Conservation (phyloP, 1,140 invertebrate genomes). For the Tribolium castaneum region DNA sequence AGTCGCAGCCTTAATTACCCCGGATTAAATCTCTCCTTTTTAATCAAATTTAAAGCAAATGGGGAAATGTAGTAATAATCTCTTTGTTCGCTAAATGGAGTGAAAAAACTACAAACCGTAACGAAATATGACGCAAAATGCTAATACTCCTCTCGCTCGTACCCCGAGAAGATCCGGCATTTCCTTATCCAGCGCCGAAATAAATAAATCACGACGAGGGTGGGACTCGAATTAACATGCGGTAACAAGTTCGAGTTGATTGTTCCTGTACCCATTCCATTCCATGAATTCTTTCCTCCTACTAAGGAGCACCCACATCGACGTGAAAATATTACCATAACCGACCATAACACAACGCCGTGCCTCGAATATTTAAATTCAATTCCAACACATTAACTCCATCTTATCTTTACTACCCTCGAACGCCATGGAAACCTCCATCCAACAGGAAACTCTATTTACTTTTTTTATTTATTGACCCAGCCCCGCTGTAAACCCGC, state of each 20-base stretch:
- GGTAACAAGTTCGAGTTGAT: slow-evolving; percentile 9
- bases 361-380: slow-evolving; percentile 25
- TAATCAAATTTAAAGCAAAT: slow-evolving; percentile 29
- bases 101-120: slow-evolving; percentile 28
- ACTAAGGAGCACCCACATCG: slow-evolving; percentile 26
- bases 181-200: neutral
- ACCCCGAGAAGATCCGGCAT: neutral
- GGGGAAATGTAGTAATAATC: slow-evolving; percentile 33
- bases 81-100: slow-evolving; percentile 32
- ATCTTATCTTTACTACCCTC: neutral
- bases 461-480: neutral
- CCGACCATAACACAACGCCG: slow-evolving; percentile 11
- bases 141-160: neutral
- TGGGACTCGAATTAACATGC: slow-evolving; percentile 15
- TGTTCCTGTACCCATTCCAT: slow-evolving; percentile 29
- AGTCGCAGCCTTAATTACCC: slow-evolving; percentile 23
- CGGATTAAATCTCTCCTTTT: slow-evolving; percentile 21
- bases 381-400: slow-evolving; percentile 20
- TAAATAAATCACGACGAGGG: neutral
- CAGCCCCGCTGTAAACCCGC: neutral
- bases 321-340: slow-evolving; percentile 34
- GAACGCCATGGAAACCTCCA: neutral
- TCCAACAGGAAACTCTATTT: neutral
- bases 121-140: slow-evolving; percentile 38
- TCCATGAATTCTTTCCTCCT: slow-evolving; percentile 29